Conservation (phyloP, 2,797 vertebrate genomes). For the Adrianichthys oophorus region DNA sequence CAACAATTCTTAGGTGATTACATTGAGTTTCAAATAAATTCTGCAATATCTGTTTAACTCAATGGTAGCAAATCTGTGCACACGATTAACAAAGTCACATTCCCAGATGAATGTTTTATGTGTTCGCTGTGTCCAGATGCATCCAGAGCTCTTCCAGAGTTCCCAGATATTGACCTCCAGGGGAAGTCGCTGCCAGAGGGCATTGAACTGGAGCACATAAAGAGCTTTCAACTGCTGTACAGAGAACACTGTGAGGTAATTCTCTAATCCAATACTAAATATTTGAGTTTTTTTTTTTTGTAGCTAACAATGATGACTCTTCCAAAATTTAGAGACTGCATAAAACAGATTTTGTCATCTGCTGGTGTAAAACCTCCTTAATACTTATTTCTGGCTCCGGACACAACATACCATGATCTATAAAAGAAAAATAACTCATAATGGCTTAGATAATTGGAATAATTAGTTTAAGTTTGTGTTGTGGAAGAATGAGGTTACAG, state of each 20-base stretch:
- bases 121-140: constrained; percentile 77
- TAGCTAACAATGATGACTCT: not conserved
- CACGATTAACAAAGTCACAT: not conserved
- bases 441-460: no score
- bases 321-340: no score
- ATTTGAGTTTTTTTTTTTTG: not conserved
- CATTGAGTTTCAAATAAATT: not conserved
- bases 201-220: constrained; percentile 86
- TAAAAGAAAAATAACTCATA: no score
- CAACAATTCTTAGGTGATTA: constrained; percentile 93
- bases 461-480: no score
- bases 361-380: no score
- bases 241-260: constrained; percentile 95
- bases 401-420: no score
- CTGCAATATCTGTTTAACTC: no score
- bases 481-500: no score
- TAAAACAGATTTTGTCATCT: no score
- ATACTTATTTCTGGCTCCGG: no score
- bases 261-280: not conserved
- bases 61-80: not conserved
- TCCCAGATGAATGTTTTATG: no score
- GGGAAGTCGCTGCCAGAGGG: constrained; percentile 88
- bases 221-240: constrained; percentile 92
- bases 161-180: constrained; percentile 88
- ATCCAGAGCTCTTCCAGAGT: constrained; percentile 88